Percentiles rank a stretch among this genome's conserved stretches.
Evolutionary conservation across 2,797 vertebrate species (phyloP).

Genomic region (Silurus lanzhouensis): DNA sequence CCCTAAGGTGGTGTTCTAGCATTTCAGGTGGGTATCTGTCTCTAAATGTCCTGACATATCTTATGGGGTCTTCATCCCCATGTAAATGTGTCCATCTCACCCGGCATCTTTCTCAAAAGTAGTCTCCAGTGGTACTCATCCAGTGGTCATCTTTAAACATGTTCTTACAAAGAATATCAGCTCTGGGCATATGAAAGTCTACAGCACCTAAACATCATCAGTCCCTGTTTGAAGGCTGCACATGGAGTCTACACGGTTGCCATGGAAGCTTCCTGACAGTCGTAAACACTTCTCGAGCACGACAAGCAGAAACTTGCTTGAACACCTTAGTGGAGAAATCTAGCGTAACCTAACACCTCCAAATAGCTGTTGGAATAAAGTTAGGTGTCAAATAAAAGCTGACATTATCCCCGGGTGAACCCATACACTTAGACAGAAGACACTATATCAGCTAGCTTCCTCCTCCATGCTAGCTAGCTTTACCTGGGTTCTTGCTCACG

Average conservation of each 20-base stretch:
- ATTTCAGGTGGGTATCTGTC: background rate
- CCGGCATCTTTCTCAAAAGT: too few relatives aligned
- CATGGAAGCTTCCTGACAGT: slow-evolving; percentile 47
- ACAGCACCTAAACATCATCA: background rate
- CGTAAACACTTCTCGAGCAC: background rate
- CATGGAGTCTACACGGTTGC: slow-evolving; percentile 39
- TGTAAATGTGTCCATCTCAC: too few relatives aligned
- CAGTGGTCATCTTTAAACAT: too few relatives aligned
- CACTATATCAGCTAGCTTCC: background rate
- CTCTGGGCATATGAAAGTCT: background rate
- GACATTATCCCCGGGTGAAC: background rate
- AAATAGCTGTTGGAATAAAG: background rate
- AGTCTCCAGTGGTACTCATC: too few relatives aligned
- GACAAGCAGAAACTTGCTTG: background rate
- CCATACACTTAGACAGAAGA: too few relatives aligned
- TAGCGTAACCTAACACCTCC: background rate
- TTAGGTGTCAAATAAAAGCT: background rate
- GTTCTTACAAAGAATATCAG: background rate
- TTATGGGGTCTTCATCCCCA: too few relatives aligned
- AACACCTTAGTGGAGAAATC: background rate
- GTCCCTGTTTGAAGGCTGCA: background rate
- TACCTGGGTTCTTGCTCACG: slow-evolving; percentile 1
- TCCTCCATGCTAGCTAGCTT: background rate
- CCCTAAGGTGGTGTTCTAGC: too few relatives aligned
- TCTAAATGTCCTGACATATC: background rate